phyloP scores from a whole-genome alignment of 2,113 vertebrate genomes.

The Gambusia holbrooki region DNA sequence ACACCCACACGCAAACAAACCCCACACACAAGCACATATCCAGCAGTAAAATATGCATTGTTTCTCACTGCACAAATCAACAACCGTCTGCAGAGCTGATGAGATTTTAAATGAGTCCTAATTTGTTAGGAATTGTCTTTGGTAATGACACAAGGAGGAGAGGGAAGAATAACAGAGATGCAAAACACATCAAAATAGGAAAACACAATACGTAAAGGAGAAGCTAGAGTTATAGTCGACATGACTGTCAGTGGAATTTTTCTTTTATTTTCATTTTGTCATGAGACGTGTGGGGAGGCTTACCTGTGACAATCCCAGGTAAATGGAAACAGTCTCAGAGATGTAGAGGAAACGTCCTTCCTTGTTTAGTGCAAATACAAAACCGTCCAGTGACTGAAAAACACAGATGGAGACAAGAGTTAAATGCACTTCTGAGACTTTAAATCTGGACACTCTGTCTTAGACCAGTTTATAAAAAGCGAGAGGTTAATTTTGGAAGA shows the following conservation, averaged over 20 bases:
- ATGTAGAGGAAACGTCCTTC: constrained; percentile 99
- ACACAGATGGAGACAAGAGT: not conserved
- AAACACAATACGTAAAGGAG: not conserved
- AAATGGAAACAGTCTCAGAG: constrained; percentile 99
- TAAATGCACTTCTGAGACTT: not conserved
- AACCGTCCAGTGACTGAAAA: constrained; percentile 96
- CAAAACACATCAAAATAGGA: constrained; percentile 10
- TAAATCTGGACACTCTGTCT: not conserved
- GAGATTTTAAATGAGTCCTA: constrained; percentile 74
- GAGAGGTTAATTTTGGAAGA: too few relatives aligned
- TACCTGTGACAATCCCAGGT: constrained; percentile 99
- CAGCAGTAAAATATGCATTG: constrained; percentile 68
- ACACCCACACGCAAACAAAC: not conserved
- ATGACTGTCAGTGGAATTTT: not conserved
- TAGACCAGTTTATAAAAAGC: too few relatives aligned
- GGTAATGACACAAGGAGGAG: constrained; percentile 35
- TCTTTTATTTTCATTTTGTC: not conserved
- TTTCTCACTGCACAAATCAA: constrained; percentile 65
- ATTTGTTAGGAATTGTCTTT: constrained; percentile 73
- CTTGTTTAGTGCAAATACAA: constrained; percentile 99
- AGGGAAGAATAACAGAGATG: constrained; percentile 1
- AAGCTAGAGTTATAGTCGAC: not conserved
- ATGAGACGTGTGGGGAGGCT: constrained; percentile 64
- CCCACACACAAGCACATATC: constrained; percentile 27
- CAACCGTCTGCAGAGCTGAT: constrained; percentile 59